These are phyloP conservation scores for Cheirogaleus medius DNA, from an alignment of 2,113 vertebrate species.

Conservation along the genomic window DNA sequence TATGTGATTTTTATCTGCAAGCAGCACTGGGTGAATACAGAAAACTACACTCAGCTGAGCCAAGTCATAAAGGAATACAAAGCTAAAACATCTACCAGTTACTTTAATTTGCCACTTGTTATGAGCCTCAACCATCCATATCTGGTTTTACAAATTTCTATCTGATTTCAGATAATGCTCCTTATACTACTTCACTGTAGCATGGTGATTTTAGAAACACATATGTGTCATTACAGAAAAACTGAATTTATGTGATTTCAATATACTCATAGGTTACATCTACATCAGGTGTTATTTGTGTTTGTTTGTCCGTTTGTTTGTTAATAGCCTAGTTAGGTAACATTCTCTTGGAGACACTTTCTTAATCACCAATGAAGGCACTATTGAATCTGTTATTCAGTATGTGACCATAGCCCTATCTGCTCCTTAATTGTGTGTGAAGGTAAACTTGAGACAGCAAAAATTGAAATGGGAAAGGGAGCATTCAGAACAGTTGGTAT, in stretches of 20 bases:
- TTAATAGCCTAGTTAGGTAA: background rate
- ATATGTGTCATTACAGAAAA: background rate
- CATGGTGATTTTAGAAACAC: background rate
- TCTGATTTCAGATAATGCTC: background rate
- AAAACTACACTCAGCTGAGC: background rate
- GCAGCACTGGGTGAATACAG: background rate
- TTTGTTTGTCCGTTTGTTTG: background rate
- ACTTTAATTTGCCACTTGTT: background rate
- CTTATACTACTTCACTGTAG: background rate
- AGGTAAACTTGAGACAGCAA: background rate
- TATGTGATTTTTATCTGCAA: background rate
- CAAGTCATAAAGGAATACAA: background rate
- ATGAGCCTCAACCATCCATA: background rate
- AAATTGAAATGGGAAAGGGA: background rate
- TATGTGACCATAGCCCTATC: background rate
- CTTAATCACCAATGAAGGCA: background rate
- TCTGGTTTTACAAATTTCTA: background rate
- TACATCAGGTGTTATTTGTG: background rate
- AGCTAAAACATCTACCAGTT: background rate
- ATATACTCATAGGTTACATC: background rate
- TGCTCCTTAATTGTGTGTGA: background rate
- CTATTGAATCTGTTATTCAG: fast-evolving
- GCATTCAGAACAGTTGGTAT: background rate
- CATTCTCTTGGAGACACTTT: background rate
- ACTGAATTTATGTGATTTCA: background rate